These are phyloP conservation scores for Ictidomys tridecemlineatus DNA, from an alignment of 2,113 vertebrate genomes.

Conservation along the genomic window DNA sequence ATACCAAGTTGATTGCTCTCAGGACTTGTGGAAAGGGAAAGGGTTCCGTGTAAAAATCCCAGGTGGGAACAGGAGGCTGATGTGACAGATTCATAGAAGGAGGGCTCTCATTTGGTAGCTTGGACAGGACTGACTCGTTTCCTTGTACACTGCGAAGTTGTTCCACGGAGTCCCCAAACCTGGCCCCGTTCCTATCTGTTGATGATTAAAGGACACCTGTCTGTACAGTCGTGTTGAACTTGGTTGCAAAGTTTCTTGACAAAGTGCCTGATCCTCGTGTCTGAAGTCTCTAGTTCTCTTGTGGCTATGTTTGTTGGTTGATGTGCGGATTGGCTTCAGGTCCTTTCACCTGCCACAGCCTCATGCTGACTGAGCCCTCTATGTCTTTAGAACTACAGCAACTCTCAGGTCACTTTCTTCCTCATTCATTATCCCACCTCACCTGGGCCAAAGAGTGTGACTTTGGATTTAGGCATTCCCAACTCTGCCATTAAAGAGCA, in stretches of 20 bases:
- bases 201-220: background rate
- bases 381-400: background rate
- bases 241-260: constrained; percentile 6
- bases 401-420: background rate
- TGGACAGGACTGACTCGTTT: background rate
- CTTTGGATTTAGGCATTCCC: background rate
- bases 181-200: background rate
- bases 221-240: background rate
- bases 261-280: background rate
- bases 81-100: background rate
- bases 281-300: constrained; percentile 19
- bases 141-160: background rate
- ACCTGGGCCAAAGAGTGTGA: background rate
- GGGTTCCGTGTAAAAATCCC: constrained; percentile 13
- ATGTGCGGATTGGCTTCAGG: background rate
- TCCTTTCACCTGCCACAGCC: background rate
- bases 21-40: background rate
- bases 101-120: background rate
- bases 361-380: background rate
- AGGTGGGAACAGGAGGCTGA: background rate
- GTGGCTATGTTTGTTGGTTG: background rate
- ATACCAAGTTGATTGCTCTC: background rate
- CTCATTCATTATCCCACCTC: background rate
- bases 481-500: background rate
- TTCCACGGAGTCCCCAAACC: background rate